These are phyloP conservation scores for Phengaris alcon DNA, from an alignment of 2,888 invertebrate species.

Conservation along the genomic window DNA sequence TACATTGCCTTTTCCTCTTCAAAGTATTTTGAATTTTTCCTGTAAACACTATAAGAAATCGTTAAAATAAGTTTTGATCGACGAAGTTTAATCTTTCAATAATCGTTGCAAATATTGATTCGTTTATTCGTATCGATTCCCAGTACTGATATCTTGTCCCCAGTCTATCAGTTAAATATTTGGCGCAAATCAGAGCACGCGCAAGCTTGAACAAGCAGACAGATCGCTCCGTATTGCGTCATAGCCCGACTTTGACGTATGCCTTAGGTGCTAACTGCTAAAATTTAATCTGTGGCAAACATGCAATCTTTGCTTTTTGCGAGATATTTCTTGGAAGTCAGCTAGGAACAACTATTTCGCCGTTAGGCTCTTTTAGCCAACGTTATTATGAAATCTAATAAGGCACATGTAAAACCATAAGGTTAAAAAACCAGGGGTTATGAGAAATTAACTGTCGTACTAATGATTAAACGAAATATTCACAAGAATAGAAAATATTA, in stretches of 20 bases:
- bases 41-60: not conserved
- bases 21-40: not conserved
- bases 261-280: conserved; percentile 40
- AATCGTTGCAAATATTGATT: conserved; percentile 19
- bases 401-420: not conserved
- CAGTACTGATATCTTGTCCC: conserved; percentile 34
- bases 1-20: not conserved
- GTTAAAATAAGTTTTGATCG: not conserved
- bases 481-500: no score
- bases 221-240: conserved; percentile 40
- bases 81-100: conserved; percentile 12
- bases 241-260: conserved; percentile 44
- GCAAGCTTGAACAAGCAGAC: conserved; percentile 32
- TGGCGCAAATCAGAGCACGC: conserved; percentile 34
- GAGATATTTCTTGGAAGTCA: conserved; percentile 38
- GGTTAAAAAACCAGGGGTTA: no score
- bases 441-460: no score
- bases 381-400: conserved; percentile 1
- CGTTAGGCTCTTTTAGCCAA: not conserved
- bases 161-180: conserved; percentile 35
- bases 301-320: conserved; percentile 40
- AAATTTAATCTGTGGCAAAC: conserved; percentile 40
- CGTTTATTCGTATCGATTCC: conserved; percentile 27
- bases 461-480: no score
- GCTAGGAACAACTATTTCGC: conserved; percentile 30